phyloP scores from a whole-genome alignment of 2,113 vertebrate genomes.

The Psephotus haematonotus region DNA sequence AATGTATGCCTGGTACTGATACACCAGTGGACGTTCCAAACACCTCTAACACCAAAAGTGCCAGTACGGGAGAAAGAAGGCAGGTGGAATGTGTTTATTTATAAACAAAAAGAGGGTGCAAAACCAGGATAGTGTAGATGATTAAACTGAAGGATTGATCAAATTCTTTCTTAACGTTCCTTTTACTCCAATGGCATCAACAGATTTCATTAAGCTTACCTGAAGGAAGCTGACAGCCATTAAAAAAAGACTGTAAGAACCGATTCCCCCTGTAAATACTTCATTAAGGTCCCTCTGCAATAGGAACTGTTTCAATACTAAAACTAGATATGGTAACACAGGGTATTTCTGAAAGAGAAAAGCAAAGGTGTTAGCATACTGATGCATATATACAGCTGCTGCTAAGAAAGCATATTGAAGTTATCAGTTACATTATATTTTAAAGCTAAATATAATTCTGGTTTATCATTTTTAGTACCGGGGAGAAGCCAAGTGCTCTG shows the following conservation, averaged over 20 bases:
- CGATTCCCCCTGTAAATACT: slow-evolving; percentile 97
- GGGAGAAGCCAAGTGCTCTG: not conserved
- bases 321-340: slow-evolving; percentile 93
- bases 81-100: not conserved
- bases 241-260: slow-evolving; percentile 98
- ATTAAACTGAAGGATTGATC: not conserved
- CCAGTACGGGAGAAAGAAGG: not conserved
- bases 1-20: not conserved
- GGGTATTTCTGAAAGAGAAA: slow-evolving; percentile 90
- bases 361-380: not conserved
- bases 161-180: not conserved
- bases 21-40: not conserved
- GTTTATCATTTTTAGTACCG: not conserved
- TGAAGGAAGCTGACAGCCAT: slow-evolving; percentile 99
- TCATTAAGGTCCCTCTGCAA: slow-evolving; percentile 98
- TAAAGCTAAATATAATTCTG: not conserved
- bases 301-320: slow-evolving; percentile 98
- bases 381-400: not conserved
- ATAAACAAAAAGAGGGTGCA: not conserved
- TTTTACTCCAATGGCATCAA: not conserved
- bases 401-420: not conserved
- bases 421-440: not conserved
- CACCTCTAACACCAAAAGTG: not conserved
- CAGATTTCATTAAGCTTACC: slow-evolving; percentile 67
- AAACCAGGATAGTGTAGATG: not conserved